Base-by-base conservation (phyloP, 2,888 invertebrate species). In the Myopa testacea region DNA sequence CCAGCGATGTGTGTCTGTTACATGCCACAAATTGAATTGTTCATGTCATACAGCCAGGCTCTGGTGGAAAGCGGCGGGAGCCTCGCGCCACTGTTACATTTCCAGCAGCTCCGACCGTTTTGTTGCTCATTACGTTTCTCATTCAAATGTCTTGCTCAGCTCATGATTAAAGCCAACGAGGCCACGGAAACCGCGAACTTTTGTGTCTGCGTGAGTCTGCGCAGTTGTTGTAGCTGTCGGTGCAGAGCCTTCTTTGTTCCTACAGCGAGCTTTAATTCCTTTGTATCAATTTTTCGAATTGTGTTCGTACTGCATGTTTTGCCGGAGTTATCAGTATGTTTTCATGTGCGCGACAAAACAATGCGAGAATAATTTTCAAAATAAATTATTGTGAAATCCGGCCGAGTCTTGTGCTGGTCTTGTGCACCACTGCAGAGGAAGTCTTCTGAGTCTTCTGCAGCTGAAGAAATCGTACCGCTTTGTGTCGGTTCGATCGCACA, bases 11-110 rank as follows among this genome's bases (percentile, higher is more conserved):
- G 45, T 63, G 50, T 50, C 73, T 50, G 73, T 62, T 45, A 63
- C 19, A 73, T 63, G 74, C 74, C 67, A 75, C 74, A 75, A 75
- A 75, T 75, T 75, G 74, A 75, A 75, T 65, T 75, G 74, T 75
- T 67, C 65, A 50, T 55, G 74, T 75, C 74, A 75, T 5, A 34
- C 4, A 72, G 45, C 8, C 55, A 65, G 34, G 34, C 55, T 14
- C 74, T 16, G 52, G 45, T 12, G 40, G 45, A 40, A 62, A 26
- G 60, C 45, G 40, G 26, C 50, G 16, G 14, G 70, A 6, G 45
- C 6, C 6, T 8, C 10, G 38, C 45, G 40, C 55, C 26, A 8
- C 50, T 3, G 69, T 7, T 12, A n/a, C 52, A 50, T 52, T 58
- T 71, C 38, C 55, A 12, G 34, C 50, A 60, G n/a, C 38, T 26